A percentile compares a stretch with the other conserved stretches of the same genome.
These are phyloP conservation scores for Araneus ventricosus DNA, from an alignment of 1,140 invertebrate genomes.

Conservation along the genomic window DNA sequence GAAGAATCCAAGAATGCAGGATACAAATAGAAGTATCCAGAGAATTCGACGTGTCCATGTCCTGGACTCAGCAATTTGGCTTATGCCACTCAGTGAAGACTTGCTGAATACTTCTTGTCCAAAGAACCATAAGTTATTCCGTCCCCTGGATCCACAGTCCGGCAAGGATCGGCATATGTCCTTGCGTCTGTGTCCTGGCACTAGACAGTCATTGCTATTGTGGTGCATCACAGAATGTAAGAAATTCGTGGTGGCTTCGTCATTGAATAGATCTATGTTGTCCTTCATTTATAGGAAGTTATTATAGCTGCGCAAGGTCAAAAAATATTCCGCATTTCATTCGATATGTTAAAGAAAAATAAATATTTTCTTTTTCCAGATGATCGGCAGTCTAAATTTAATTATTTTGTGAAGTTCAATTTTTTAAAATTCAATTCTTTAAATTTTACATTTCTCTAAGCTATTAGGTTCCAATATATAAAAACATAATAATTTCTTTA, in stretches of 20 bases:
- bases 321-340: too few relatives aligned
- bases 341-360: too few relatives aligned
- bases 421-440: too few relatives aligned
- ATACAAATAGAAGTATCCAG: constrained; percentile 63
- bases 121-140: constrained; percentile 60
- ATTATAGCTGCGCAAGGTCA: too few relatives aligned
- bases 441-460: too few relatives aligned
- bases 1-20: constrained; percentile 69
- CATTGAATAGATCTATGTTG: neutral
- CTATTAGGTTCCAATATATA: too few relatives aligned
- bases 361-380: too few relatives aligned
- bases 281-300: neutral
- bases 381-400: too few relatives aligned
- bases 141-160: neutral
- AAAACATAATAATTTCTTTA: too few relatives aligned
- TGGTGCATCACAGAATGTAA: neutral
- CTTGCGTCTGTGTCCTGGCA: neutral
- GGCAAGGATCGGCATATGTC: neutral
- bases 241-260: neutral
- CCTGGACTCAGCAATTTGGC: constrained; percentile 71
- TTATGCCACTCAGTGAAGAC: constrained; percentile 71
- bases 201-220: neutral
- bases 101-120: constrained; percentile 71
- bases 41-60: constrained; percentile 52
- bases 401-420: too few relatives aligned